Evolutionary conservation across 2,888 invertebrate species (phyloP), one percentile per base, ranked within the genome.

Genomic region (Gryllus longicercus): DNA sequence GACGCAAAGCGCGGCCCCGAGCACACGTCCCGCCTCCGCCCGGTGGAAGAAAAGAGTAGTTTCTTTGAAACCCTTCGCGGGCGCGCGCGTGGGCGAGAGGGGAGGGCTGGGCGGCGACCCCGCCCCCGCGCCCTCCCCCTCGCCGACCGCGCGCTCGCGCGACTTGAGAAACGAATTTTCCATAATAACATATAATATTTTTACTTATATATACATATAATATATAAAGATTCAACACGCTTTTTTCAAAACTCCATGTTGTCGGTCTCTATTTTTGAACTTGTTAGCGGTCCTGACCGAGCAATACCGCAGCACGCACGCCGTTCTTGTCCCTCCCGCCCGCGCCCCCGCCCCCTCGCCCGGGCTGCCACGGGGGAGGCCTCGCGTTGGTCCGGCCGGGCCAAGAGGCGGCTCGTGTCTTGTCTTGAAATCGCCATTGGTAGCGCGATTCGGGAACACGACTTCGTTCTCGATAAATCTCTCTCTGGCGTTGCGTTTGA

Each of bases 21-120:
- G 38, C 38, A 38, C 63, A 18, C 63, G 63, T n/a, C 63, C 14
- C 63, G 63, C n/a, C 63, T 18, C n/a, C 63, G 63, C 63, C 63
- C 63, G 63, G 63, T 63, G 63, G 63, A 63, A n/a, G 63, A 63
- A 63, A 63, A 63, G 63, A 63, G 63, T 63, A 63, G 63, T 63
- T 63, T 63, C 63, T 63, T 63, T 63, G 63, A 63, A 63, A 63
- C 63, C 63, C 63, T 18, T 63, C 1, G 63, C 63, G 63, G 63
- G 63, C 63, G 63, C 63, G n/a, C 14, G 63, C 16, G n/a, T n/a
- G n/a, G n/a, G n/a, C 63, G 14, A n/a, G 63, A 16, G 63, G 63
- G n/a, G 63, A 5, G 16, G 16, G 63, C 14, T 3, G 63, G 16
- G 63, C 16, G 14, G 63, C 14, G 16, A 1, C 8, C 14, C 10